Evolutionary conservation across 2,797 vertebrate species (phyloP).

Genomic region (Molossus molossus): DNA sequence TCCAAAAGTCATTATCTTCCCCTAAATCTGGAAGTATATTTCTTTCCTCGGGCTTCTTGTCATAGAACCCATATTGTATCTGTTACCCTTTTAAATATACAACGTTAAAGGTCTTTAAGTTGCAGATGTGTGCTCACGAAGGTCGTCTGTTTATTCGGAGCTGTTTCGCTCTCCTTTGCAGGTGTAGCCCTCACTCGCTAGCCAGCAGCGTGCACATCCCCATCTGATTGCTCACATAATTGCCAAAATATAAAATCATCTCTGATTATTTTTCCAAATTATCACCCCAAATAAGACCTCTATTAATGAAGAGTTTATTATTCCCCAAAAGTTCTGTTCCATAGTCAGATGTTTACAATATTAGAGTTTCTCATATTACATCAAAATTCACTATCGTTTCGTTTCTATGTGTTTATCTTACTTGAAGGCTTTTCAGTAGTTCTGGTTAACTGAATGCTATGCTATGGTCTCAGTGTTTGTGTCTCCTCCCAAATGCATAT

Average conservation of each 20-base stretch:
- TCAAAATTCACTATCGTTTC: not conserved
- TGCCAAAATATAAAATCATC: not conserved
- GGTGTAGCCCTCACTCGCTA: not conserved
- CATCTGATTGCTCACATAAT: not conserved
- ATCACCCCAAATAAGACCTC: not conserved
- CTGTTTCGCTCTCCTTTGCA: not conserved
- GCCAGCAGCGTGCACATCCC: not conserved
- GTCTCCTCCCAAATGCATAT: not conserved
- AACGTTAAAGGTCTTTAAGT: not conserved
- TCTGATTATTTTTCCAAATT: constrained; percentile 3
- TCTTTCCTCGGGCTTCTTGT: not conserved
- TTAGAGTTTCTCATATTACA: not conserved
- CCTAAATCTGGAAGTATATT: not conserved
- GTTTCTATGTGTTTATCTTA: not conserved
- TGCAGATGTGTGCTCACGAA: not conserved
- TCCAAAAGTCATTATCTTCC: not conserved
- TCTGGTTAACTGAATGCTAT: not conserved
- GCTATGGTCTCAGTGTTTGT: not conserved
- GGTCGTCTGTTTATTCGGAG: not conserved
- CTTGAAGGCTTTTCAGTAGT: not conserved
- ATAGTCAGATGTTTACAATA: not conserved
- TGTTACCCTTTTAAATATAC: not conserved
- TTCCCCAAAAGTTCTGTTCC: not conserved
- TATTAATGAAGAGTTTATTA: not conserved
- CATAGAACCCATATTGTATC: not conserved